A percentile compares a stretch with the other conserved stretches of the same genome.
Evolutionary conservation across 2,888 invertebrate genomes (phyloP).

Genomic region (Stegana nigrithorax): DNA sequence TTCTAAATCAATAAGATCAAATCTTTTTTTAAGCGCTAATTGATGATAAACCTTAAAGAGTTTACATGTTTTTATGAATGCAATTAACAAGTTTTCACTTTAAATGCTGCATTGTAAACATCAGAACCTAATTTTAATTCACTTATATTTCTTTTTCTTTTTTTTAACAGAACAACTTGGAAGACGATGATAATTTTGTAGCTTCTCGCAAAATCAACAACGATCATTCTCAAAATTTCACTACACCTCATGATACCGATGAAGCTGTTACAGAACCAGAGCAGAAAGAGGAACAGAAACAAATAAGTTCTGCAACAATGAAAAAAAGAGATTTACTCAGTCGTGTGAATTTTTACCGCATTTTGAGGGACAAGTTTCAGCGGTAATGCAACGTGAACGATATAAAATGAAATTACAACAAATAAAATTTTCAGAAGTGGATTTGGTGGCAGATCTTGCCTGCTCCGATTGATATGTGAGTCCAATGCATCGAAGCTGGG

Average conservation of each 20-base stretch:
- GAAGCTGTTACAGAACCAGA: not conserved
- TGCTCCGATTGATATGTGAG: conserved; percentile 77
- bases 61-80: conserved; percentile 35
- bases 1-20: too few relatives aligned
- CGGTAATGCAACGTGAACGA: conserved; percentile 35
- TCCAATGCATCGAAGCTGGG: conserved; percentile 68
- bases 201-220: conserved; percentile 2
- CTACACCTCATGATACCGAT: not conserved
- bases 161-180: conserved; percentile 2
- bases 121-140: not conserved
- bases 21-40: not conserved
- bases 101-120: not conserved
- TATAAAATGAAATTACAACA: not conserved
- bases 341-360: conserved; percentile 51
- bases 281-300: not conserved
- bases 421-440: conserved; percentile 56
- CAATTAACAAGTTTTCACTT: conserved; percentile 43
- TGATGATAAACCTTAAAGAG: not conserved
- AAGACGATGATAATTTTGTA: conserved; percentile 1
- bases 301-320: conserved; percentile 24
- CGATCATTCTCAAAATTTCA: not conserved
- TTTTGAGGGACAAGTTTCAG: conserved; percentile 47
- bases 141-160: not conserved
- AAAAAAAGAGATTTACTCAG: conserved; percentile 42
- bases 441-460: conserved; percentile 73